Conservation (phyloP, 2,888 invertebrate genomes). For the Polyommatus icarus region DNA sequence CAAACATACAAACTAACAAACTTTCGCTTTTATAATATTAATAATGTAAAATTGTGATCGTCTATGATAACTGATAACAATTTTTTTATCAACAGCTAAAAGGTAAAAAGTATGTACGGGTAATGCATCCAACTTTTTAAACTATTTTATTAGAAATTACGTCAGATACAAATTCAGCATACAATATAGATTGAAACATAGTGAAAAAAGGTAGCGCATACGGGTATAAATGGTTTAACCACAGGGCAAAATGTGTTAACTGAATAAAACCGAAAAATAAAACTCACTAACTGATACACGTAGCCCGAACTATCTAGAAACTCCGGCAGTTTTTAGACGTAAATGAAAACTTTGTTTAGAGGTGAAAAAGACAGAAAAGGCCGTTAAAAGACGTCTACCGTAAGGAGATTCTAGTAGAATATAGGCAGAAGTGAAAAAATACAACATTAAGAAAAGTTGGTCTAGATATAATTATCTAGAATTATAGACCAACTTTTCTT, state of each 20-base stretch:
- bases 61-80: no score
- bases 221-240: neutral
- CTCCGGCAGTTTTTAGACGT: neutral
- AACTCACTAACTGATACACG: neutral
- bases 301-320: neutral
- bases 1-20: no score
- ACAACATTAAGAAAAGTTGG: no score
- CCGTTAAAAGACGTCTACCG: neutral
- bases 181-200: neutral
- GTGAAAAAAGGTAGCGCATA: neutral
- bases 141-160: no score
- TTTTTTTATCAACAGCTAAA: neutral
- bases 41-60: no score
- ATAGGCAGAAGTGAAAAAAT: no score
- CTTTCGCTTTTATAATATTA: no score
- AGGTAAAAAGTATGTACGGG: neutral
- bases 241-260: neutral
- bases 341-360: neutral
- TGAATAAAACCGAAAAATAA: conserved; percentile 15
- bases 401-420: neutral
- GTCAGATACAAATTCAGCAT: neutral
- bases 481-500: no score
- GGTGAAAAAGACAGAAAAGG: neutral
- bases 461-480: no score
- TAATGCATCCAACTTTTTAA: neutral